phyloP scores from a whole-genome alignment of 1,140 invertebrate genomes.

The Psix sp. region DNA sequence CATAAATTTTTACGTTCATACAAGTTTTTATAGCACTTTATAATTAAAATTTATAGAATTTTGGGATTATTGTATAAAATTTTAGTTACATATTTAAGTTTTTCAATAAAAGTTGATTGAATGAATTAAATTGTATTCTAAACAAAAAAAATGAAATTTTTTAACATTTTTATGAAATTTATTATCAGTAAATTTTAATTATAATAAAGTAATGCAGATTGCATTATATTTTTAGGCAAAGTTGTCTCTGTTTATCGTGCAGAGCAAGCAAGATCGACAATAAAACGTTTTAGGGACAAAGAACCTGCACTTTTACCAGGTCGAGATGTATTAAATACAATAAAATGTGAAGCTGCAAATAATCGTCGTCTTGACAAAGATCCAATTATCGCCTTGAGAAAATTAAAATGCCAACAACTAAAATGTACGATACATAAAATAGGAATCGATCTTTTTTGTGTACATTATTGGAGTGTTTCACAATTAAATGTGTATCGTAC shows the following conservation, averaged over 20 bases:
- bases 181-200: background rate
- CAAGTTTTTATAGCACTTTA: no score
- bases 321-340: no score
- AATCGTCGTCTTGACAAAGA: background rate
- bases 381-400: background rate
- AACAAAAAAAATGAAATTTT: background rate
- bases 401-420: background rate
- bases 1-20: no score
- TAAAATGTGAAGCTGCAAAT: constrained; percentile 5
- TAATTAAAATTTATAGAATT: no score
- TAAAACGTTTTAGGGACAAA: background rate
- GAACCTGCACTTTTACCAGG: constrained; percentile 6
- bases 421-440: constrained; percentile 13
- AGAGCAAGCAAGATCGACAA: background rate
- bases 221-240: constrained; percentile 10
- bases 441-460: constrained; percentile 11
- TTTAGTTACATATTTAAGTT: no score
- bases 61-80: no score
- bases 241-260: background rate
- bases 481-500: constrained; percentile 23
- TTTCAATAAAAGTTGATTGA: no score
- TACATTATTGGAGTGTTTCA: no score
- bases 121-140: no score
- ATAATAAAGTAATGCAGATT: background rate
- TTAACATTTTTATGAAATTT: background rate